These are phyloP conservation scores for Tenualosa ilisha DNA, from an alignment of 2,797 vertebrate species.

Conservation along the genomic window DNA sequence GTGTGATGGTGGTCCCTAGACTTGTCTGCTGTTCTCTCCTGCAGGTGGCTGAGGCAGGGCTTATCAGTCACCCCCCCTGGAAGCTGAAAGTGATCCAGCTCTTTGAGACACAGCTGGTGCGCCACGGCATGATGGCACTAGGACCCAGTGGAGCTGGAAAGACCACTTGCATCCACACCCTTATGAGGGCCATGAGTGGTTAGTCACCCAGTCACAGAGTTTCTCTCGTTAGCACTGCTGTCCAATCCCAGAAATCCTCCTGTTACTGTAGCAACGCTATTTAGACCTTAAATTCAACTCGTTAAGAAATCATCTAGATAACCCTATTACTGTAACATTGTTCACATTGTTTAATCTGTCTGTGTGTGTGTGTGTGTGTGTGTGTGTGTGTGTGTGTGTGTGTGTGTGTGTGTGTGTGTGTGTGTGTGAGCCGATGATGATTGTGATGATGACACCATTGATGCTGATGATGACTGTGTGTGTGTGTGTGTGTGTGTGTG, in stretches of 20 bases:
- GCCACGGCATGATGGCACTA: conserved; percentile 95
- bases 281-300: neutral
- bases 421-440: neutral
- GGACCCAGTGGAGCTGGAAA: conserved; percentile 96
- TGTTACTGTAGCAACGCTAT: neutral
- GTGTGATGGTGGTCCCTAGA: neutral
- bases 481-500: conserved; percentile 4
- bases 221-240: neutral
- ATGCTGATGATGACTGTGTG: neutral
- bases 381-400: conserved; percentile 2
- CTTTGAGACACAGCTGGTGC: conserved; percentile 91
- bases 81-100: conserved; percentile 95
- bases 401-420: neutral
- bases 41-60: conserved; percentile 85
- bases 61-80: conserved; percentile 92
- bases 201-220: conserved; percentile 15
- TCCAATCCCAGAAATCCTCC: neutral
- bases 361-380: neutral
- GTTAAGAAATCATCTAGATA: neutral
- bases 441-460: neutral
- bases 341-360: neutral
- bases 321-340: neutral
- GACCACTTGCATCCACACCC: conserved; percentile 87
- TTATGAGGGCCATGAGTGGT: conserved; percentile 97
- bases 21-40: neutral